Evolutionary conservation across 2,113 vertebrate genomes (phyloP), one percentile per base, ranked within the genome.

Genomic region (Tragelaphus imberbis): DNA sequence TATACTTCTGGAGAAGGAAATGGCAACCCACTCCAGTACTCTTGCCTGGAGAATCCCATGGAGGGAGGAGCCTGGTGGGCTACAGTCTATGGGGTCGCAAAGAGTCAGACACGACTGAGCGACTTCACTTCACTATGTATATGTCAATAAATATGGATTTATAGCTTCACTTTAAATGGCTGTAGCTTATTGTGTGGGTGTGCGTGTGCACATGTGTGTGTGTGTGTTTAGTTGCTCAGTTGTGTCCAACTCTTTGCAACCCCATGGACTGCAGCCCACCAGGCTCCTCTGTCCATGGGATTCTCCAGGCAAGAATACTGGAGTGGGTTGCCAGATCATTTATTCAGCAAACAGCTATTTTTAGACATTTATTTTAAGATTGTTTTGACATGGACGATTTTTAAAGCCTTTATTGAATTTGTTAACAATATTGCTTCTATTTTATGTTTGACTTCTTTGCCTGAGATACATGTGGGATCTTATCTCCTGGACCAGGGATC

Each of bases 191-290:
- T 28, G 2, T 17, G 27, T 61, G 33, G 8, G 21, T 71, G n/a
- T 68, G 11, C 0, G 0, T 5, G n/a, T 68, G 8, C 1, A 23
- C 2, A n/a, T n/a, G 30, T 63, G n/a, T 65, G 6, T 23, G 16
- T 21, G 11, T 44, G 36, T 77, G 40, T 44, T 75, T 23, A 75
- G 71, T 44, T 40, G 36, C 36, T 44, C 71, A 44, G 36, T 44
- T 23, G 12, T 77, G 71, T 77, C 21, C 13, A 12, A 44, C 11
- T 44, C 36, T 44, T 75, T 77, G 71, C 0, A 0, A 44, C 12
- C 7, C 23, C 12, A 77, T 77, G 36, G 36, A 12, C 71, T 44
- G 36, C 36, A 44, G 21, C 71, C 36, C 36, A 77, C 71, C 71
- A 27, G 36, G 36, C 71, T 44, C 36, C 36, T 77, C 23, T 25